Conservation (phyloP, 2,888 invertebrate species). For the Habroteleia sp. region DNA sequence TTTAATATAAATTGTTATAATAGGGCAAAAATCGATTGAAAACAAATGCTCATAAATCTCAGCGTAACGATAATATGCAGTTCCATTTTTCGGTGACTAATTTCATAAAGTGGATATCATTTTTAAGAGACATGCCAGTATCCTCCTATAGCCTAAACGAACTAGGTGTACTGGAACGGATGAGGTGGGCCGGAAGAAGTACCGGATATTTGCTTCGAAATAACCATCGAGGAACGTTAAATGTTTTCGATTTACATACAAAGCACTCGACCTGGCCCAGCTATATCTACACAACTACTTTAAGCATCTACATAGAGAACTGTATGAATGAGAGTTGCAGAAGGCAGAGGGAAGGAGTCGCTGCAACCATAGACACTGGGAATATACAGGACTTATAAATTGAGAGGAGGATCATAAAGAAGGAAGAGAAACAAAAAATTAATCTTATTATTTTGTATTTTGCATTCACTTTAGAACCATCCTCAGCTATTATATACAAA, state of each 20-base stretch:
- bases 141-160: conserved; percentile 35
- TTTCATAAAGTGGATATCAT: conserved; percentile 49
- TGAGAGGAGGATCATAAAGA: conserved; percentile 15
- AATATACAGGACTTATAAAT: conserved; percentile 39
- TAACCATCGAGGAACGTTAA: conserved; percentile 71
- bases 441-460: conserved; percentile 27
- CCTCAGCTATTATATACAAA: too few relatives aligned
- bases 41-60: conserved; percentile 7
- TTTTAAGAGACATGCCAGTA: conserved; percentile 36
- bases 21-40: not conserved
- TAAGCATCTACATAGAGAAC: conserved; percentile 54
- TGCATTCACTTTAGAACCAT: conserved; percentile 4
- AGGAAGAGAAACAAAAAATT: conserved; percentile 22
- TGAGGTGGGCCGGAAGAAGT: conserved; percentile 58
- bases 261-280: conserved; percentile 67
- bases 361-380: conserved; percentile 13
- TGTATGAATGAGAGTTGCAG: conserved; percentile 41
- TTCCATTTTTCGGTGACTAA: conserved; percentile 28
- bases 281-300: conserved; percentile 37
- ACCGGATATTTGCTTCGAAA: conserved; percentile 69
- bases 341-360: conserved; percentile 36
- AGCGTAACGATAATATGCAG: not conserved
- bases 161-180: conserved; percentile 38
- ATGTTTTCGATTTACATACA: conserved; percentile 73
- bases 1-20: not conserved